These are phyloP conservation scores for Hemibagrus wyckioides DNA, from an alignment of 2,113 vertebrate species.

Conservation along the genomic window DNA sequence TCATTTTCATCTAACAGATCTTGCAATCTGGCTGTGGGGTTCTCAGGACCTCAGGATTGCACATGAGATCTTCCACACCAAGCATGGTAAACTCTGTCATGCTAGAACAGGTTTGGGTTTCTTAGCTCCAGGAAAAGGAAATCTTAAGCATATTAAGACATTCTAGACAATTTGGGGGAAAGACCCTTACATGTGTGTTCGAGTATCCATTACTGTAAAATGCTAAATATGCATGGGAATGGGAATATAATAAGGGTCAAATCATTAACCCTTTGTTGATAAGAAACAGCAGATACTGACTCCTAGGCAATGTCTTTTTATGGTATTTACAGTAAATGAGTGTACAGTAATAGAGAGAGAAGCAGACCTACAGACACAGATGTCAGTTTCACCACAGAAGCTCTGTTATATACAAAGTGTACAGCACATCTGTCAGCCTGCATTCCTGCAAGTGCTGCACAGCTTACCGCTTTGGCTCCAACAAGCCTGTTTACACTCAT, in stretches of 20 bases:
- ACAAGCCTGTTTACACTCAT: background rate
- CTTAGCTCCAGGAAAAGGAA: no score
- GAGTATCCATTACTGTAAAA: background rate
- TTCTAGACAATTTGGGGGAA: background rate
- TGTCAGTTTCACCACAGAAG: background rate
- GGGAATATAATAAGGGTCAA: no score
- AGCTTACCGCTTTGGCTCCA: background rate
- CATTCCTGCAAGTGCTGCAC: conserved; percentile 10
- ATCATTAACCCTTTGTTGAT: background rate
- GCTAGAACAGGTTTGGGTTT: background rate
- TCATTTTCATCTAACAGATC: no score
- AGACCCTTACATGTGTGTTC: background rate
- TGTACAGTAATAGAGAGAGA: background rate
- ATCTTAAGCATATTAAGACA: no score
- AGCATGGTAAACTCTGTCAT: background rate
- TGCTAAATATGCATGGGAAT: background rate
- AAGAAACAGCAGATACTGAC: background rate
- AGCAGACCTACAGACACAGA: background rate
- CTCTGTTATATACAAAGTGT: conserved; percentile 11
- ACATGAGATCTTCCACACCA: background rate
- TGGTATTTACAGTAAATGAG: background rate
- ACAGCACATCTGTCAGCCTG: background rate
- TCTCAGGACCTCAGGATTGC: no score
- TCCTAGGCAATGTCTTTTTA: background rate
- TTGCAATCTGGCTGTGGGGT: no score